Evolutionary conservation across 2,888 invertebrate species (phyloP).

Genomic region (Lochmaea capreae): DNA sequence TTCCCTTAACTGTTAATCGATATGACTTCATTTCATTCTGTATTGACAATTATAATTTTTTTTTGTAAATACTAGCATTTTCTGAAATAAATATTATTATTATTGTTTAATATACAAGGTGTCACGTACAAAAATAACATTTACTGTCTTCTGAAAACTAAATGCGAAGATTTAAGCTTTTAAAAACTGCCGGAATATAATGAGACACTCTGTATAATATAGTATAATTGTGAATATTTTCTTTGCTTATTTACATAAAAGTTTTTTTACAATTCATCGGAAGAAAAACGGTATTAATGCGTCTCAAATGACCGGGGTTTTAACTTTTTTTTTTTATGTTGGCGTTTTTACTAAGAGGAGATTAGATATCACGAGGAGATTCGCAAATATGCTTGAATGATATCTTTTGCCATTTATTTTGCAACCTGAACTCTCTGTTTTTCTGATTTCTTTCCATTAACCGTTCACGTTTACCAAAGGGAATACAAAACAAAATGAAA

Average conservation of each 20-base stretch:
- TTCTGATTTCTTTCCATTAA: constrained; percentile 6
- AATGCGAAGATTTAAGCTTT: no score
- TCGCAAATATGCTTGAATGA: neutral
- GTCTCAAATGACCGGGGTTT: neutral
- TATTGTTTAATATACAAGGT: no score
- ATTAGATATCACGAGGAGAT: neutral
- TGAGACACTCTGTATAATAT: no score
- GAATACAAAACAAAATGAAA: constrained; percentile 11
- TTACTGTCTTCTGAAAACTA: no score
- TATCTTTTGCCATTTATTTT: constrained; percentile 6
- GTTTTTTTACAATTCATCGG: neutral
- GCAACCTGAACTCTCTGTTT: constrained; percentile 6
- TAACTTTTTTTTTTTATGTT: neutral
- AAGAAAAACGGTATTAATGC: no score
- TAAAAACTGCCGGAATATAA: no score
- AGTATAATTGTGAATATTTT: neutral
- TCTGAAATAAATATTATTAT: no score
- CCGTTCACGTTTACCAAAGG: constrained; percentile 1
- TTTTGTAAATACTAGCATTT: no score
- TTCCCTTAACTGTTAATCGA: no score
- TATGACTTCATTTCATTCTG: no score
- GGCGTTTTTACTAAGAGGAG: neutral
- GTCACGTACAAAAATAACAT: no score
- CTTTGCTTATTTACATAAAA: neutral
- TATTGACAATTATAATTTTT: no score